These are phyloP conservation scores for Ischnura elegans DNA, from an alignment of 2,888 invertebrate genomes.

Conservation along the genomic window DNA sequence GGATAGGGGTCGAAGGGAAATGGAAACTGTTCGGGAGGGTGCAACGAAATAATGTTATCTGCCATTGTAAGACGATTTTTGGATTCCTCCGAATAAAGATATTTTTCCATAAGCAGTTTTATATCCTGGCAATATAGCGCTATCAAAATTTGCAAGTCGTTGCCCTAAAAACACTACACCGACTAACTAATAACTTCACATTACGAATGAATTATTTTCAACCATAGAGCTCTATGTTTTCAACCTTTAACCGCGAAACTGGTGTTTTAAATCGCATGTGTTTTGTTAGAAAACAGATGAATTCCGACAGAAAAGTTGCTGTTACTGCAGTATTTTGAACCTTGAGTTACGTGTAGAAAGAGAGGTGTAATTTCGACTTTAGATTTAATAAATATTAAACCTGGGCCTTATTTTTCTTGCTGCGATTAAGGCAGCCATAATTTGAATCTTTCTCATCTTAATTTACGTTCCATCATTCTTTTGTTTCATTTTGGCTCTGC, in stretches of 20 bases:
- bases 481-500: constrained; percentile 51
- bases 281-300: neutral
- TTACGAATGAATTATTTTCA: too few species aligned
- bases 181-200: neutral
- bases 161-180: too few species aligned
- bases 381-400: neutral
- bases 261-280: neutral
- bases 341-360: too few species aligned
- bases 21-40: constrained; percentile 81
- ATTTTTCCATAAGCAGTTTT: neutral
- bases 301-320: too few species aligned
- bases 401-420: neutral
- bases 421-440: neutral
- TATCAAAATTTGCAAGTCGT: too few species aligned
- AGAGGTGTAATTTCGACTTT: too few species aligned
- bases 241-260: neutral
- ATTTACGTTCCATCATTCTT: neutral
- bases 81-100: neutral
- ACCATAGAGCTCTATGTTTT: neutral
- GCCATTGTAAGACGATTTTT: neutral
- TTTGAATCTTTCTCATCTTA: neutral
- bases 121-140: too few species aligned
- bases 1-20: constrained; percentile 94
- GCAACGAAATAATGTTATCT: neutral
- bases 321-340: too few species aligned